A percentile compares a stretch with the other conserved stretches of the same genome.
Evolutionary conservation across 2,113 vertebrate genomes (phyloP).

Genomic region (Dicaeum eximium): DNA sequence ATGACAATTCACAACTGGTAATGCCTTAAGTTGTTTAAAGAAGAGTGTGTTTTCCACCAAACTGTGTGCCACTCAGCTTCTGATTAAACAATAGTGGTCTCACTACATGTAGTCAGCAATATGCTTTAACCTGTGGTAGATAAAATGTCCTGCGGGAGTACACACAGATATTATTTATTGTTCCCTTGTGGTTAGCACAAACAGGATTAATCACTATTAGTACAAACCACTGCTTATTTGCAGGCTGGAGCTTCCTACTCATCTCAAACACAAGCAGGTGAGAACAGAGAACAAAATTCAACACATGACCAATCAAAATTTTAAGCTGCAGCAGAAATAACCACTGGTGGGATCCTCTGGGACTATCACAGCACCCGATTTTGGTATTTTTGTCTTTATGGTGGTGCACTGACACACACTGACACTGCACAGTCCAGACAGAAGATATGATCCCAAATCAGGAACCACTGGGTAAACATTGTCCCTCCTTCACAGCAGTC

Average conservation of each 20-base stretch:
- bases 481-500: not conserved
- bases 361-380: not conserved
- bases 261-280: not conserved
- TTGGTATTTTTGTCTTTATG: not conserved
- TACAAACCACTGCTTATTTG: not conserved
- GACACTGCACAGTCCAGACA: not conserved
- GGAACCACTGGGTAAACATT: not conserved
- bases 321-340: not conserved
- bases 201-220: not conserved
- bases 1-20: not conserved
- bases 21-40: not conserved
- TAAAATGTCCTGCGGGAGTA: not conserved
- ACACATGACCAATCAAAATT: not conserved
- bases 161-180: not conserved
- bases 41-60: not conserved
- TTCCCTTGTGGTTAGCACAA: not conserved
- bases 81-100: not conserved
- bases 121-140: not conserved
- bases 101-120: not conserved
- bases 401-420: not conserved
- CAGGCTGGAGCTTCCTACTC: not conserved
- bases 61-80: not conserved
- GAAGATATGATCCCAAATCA: not conserved
- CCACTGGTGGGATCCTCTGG: not conserved
- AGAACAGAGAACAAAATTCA: not conserved